These are phyloP conservation scores for Petrolisthes manimaculis DNA, from an alignment of 2,888 invertebrate species.

Conservation along the genomic window DNA sequence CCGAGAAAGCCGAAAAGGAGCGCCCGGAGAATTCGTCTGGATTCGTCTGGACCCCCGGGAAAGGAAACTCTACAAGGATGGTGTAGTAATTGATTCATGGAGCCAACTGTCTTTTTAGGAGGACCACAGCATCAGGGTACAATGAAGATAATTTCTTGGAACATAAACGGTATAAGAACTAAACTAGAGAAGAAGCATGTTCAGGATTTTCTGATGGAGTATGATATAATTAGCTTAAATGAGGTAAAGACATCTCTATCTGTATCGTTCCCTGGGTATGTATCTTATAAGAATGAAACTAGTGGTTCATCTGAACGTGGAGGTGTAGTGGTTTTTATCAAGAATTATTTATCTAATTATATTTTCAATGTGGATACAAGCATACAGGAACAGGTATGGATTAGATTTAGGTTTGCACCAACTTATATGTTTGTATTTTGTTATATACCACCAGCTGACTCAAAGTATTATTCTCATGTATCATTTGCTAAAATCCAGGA, in stretches of 20 bases:
- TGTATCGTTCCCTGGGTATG: conserved; percentile 9
- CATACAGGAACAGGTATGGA: too few relatives aligned
- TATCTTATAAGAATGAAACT: background rate
- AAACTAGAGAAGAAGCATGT: too few relatives aligned
- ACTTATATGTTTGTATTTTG: too few relatives aligned
- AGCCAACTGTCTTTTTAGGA: conserved; percentile 9
- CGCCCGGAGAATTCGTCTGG: too few relatives aligned
- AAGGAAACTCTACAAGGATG: background rate
- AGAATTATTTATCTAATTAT: background rate
- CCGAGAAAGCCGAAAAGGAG: too few relatives aligned
- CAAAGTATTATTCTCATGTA: too few relatives aligned
- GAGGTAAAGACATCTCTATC: too few relatives aligned
- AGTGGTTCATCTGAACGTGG: conserved; percentile 13
- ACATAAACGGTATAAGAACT: background rate
- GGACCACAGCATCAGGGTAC: conserved; percentile 13
- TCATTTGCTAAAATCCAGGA: too few relatives aligned
- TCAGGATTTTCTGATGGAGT: too few relatives aligned
- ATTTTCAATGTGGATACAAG: background rate
- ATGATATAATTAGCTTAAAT: too few relatives aligned
- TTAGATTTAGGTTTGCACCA: too few relatives aligned
- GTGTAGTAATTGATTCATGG: conserved; percentile 1
- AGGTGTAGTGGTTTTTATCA: background rate
- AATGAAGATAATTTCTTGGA: background rate
- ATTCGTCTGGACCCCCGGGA: background rate
- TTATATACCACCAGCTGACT: too few relatives aligned